phyloP scores from a whole-genome alignment of 2,797 vertebrate species.

The Molossus molossus region DNA sequence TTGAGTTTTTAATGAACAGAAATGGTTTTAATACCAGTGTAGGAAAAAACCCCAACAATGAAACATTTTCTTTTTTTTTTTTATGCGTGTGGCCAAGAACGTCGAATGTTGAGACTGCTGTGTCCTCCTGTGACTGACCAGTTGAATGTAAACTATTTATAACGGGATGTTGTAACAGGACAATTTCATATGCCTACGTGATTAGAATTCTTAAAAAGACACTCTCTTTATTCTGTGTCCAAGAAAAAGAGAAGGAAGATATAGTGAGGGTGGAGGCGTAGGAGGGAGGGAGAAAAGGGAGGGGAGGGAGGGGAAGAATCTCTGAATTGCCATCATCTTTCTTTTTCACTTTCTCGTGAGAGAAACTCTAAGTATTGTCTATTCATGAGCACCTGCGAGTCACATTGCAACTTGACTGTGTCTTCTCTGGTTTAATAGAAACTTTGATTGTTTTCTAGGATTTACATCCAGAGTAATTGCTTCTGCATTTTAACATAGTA shows the following conservation, averaged over 20 bases:
- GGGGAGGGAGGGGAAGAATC: not conserved
- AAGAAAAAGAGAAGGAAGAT: slow-evolving; percentile 11
- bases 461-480: slow-evolving; percentile 87
- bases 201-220: slow-evolving; percentile 47
- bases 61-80: not conserved
- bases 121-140: not conserved
- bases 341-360: slow-evolving; percentile 7
- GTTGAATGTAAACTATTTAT: not conserved
- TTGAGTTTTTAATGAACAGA: slow-evolving; percentile 69
- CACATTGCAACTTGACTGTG: slow-evolving; percentile 76
- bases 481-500: slow-evolving; percentile 87
- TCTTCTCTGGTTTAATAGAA: slow-evolving; percentile 81
- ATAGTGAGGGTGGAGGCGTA: not conserved
- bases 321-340: not conserved
- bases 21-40: slow-evolving; percentile 18
- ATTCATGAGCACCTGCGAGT: slow-evolving; percentile 82
- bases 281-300: not conserved
- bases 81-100: not conserved
- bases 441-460: slow-evolving; percentile 85
- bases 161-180: not conserved
- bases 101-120: not conserved
- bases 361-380: slow-evolving; percentile 74
- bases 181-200: not conserved
- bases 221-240: not conserved
- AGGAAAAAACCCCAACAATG: slow-evolving; percentile 9